phyloP scores from a whole-genome alignment of 2,113 vertebrate species.

The Typhlomys cinereus region DNA sequence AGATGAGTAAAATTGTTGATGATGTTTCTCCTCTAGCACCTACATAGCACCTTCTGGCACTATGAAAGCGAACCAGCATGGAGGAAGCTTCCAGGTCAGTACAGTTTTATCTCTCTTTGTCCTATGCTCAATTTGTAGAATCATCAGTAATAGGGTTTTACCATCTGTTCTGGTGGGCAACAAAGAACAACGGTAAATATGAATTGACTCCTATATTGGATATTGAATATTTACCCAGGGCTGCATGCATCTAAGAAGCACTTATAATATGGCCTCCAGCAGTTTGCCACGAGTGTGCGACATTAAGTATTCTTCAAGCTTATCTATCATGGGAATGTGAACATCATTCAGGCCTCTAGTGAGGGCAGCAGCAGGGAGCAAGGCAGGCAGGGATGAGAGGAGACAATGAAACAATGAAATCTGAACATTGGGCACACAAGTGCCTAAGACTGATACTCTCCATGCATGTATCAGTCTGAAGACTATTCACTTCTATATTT shows the following conservation, averaged over 20 bases:
- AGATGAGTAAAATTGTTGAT: too few relatives aligned
- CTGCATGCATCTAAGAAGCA: background rate
- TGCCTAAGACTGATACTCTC: background rate
- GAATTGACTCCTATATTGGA: background rate
- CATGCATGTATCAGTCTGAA: background rate
- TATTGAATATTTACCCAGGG: background rate
- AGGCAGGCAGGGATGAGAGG: background rate
- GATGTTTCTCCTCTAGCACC: too few relatives aligned
- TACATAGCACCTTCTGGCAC: too few relatives aligned
- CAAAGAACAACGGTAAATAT: too few relatives aligned
- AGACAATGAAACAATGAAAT: background rate
- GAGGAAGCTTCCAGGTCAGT: too few relatives aligned
- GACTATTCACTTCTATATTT: background rate
- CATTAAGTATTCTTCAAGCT: background rate
- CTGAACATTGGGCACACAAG: background rate
- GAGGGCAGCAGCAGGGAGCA: background rate
- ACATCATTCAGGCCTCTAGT: background rate
- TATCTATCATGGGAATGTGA: background rate
- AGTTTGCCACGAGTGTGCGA: background rate
- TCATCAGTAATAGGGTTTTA: too few relatives aligned
- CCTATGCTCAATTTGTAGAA: too few relatives aligned
- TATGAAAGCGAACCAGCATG: too few relatives aligned
- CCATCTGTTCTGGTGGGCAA: too few relatives aligned
- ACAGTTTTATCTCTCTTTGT: too few relatives aligned
- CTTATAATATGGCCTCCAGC: background rate